Base-by-base conservation (phyloP, 2,888 invertebrate genomes). In the Julus scanicus region DNA sequence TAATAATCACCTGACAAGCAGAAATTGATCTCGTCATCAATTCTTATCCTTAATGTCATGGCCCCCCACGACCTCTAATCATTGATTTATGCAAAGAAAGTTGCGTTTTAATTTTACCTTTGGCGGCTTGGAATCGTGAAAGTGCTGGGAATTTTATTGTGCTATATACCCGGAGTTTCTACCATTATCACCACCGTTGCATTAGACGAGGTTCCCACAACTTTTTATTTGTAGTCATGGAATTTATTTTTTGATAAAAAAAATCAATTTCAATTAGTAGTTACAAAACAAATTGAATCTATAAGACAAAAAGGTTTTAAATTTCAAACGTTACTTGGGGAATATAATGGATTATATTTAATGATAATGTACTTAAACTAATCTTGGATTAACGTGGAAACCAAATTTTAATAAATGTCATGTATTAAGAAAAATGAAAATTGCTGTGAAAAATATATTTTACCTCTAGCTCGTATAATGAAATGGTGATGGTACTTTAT, bases 21-120 rank as follows among this genome's bases (percentile, higher is more conserved):
- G 8, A 63, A 17, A n/a, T 63, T 63, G 63, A 71, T 71, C 71
- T 71, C 29, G 71, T 71, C 20, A 71, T 71, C 71, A 71, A 29
- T 71, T 71, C 29, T 5, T 71, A 71, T 29, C 13, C 57, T n/a
- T 71, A 29, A 29, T 29, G 71, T 29, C 71, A 20, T 29, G 71
- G 29, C 71, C 9, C 20, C 37, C 20, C 37, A 80, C 80, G 71
- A 29, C 11, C 71, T 71, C 9, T 71, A 71, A 71, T 71, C 71
- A 8, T 63, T 63, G 63, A 63, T 63, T 63, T 63, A 71, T 71
- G 71, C 29, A 37, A 44, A 80, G 80, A 80, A 11, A 80, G 80
- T 80, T 80, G 80, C 80, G 80, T 37, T 80, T 80, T 80, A 29
- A 80, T 80, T 80, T 80, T 80, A 80, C 80, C 37, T 80, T 80